Evolutionary conservation across 2,888 invertebrate genomes (phyloP).

Genomic region (Altica lythri): DNA sequence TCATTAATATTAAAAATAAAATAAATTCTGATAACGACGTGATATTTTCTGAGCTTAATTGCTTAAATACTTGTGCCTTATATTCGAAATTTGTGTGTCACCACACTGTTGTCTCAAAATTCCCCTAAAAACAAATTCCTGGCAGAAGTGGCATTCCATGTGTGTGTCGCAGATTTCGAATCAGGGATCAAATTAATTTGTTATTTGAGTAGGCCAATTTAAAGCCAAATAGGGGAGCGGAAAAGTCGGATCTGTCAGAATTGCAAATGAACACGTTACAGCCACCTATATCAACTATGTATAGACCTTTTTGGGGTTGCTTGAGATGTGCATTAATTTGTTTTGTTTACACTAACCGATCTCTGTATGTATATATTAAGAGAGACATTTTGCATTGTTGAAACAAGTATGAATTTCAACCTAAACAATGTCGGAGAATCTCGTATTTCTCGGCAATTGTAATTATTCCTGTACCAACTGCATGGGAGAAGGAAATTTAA

Average conservation of each 20-base stretch:
- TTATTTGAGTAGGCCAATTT: conserved; percentile 30
- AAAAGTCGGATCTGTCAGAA: neutral
- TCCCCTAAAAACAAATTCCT: neutral
- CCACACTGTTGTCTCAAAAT: neutral
- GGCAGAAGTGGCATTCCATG: neutral
- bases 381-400: too few species aligned
- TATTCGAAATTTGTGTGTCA: neutral
- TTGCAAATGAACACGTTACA: conserved; percentile 4
- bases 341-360: conserved; percentile 4
- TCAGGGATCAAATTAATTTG: conserved; percentile 38
- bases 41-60: too few species aligned
- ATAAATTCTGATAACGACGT: too few species aligned
- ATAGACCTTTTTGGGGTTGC: neutral
- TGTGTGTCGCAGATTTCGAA: conserved; percentile 36
- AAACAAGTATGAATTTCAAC: too few species aligned
- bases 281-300: neutral
- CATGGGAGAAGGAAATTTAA: too few species aligned
- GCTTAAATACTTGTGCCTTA: too few species aligned
- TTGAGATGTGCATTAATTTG: neutral
- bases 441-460: too few species aligned
- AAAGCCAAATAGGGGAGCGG: neutral
- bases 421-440: too few species aligned
- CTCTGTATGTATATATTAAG: too few species aligned
- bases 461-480: too few species aligned
- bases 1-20: too few species aligned